A percentile compares a stretch with the other conserved stretches of the same genome.
These are phyloP conservation scores for Ctenoplectra terminalis DNA, from an alignment of 1,140 invertebrate genomes.

Conservation along the genomic window DNA sequence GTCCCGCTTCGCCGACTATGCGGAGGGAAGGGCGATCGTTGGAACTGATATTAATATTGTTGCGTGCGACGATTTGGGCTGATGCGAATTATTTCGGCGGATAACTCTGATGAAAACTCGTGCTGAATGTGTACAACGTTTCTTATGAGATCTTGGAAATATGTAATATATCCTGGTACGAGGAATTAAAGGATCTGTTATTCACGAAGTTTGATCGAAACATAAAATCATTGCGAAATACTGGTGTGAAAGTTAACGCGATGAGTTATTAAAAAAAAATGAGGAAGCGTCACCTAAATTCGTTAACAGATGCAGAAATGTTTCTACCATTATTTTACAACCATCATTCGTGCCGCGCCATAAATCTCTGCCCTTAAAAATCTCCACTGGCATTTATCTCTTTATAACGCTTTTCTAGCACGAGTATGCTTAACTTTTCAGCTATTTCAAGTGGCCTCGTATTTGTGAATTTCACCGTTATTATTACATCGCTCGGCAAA, in stretches of 20 bases:
- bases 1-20: neutral
- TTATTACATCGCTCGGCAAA: neutral
- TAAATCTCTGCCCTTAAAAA: constrained; percentile 4
- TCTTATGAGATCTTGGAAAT: too few relatives aligned
- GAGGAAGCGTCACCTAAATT: too few relatives aligned
- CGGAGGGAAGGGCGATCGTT: neutral
- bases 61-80: neutral
- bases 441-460: neutral
- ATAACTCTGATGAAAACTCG: too few relatives aligned
- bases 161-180: too few relatives aligned
- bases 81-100: neutral
- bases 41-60: constrained; percentile 19
- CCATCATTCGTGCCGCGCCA: neutral
- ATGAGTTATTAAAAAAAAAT: too few relatives aligned
- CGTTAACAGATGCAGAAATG: neutral
- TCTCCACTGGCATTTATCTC: constrained; percentile 1
- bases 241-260: too few relatives aligned
- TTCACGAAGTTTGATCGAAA: too few relatives aligned
- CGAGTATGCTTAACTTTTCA: neutral
- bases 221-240: too few relatives aligned
- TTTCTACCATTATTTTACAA: neutral
- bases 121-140: too few relatives aligned
- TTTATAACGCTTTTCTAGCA: neutral
- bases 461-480: constrained; percentile 1
- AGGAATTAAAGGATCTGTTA: too few relatives aligned